These are phyloP conservation scores for Sander vitreus DNA, from an alignment of 2,113 vertebrate genomes.

Conservation along the genomic window DNA sequence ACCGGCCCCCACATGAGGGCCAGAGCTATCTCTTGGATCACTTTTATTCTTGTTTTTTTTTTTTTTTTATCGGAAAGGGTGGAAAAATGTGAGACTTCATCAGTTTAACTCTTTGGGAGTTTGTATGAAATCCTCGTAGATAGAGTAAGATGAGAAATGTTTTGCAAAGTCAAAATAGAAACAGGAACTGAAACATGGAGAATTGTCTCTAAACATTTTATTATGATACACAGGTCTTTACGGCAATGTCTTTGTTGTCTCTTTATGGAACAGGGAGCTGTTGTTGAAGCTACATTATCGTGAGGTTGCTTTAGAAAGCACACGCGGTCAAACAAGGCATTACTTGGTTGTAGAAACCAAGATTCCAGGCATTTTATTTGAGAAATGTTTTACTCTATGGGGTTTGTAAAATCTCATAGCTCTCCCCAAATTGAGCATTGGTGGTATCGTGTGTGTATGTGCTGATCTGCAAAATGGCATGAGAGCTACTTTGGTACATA, in stretches of 20 bases:
- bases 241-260: not conserved
- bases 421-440: not conserved
- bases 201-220: not conserved
- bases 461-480: not conserved
- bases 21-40: slow-evolving; percentile 79
- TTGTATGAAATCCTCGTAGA: slow-evolving; percentile 42
- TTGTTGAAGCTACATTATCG: not conserved
- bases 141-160: slow-evolving; percentile 10
- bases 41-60: slow-evolving; percentile 74
- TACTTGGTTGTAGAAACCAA: not conserved
- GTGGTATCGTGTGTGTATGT: not conserved
- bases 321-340: not conserved
- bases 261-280: not conserved
- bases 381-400: not conserved
- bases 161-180: not conserved
- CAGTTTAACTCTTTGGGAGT: slow-evolving; percentile 70
- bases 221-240: not conserved
- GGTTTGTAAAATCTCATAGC: not conserved
- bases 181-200: not conserved
- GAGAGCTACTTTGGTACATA: not conserved
- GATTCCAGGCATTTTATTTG: not conserved
- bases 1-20: slow-evolving; percentile 84
- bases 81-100: slow-evolving; percentile 74
- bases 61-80: slow-evolving; percentile 59
- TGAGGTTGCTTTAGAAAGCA: not conserved